Conservation (phyloP, 2,113 vertebrate genomes). For the Conger conger region DNA sequence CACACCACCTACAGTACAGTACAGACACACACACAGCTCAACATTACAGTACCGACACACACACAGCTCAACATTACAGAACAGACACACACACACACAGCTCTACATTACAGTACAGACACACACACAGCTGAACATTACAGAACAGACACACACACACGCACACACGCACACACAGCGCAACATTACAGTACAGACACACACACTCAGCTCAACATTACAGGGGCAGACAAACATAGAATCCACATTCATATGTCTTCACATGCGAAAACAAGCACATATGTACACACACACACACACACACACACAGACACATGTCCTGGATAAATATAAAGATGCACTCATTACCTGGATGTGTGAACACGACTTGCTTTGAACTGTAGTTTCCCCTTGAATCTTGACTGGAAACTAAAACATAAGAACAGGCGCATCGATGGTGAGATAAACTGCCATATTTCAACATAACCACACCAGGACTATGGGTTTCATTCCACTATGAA, state of each 20-base stretch:
- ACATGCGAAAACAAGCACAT: no score
- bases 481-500: not conserved
- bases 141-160: not conserved
- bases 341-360: constrained; percentile 80
- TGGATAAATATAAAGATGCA: not conserved
- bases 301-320: not conserved
- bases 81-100: not conserved
- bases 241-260: no score
- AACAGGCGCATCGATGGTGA: not conserved
- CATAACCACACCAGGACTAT: not conserved
- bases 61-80: no score
- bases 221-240: no score
- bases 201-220: no score
- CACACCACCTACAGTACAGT: no score
- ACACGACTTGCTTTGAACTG: constrained; percentile 70
- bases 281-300: not conserved
- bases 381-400: constrained; percentile 76
- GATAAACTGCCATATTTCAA: not conserved
- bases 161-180: not conserved
- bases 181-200: not conserved
- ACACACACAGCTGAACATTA: not conserved
- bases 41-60: not conserved
- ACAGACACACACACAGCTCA: no score
- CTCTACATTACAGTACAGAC: no score
- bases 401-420: constrained; percentile 71